These are phyloP conservation scores for Argyrosomus japonicus DNA, from an alignment of 2,113 vertebrate species.

Conservation along the genomic window DNA sequence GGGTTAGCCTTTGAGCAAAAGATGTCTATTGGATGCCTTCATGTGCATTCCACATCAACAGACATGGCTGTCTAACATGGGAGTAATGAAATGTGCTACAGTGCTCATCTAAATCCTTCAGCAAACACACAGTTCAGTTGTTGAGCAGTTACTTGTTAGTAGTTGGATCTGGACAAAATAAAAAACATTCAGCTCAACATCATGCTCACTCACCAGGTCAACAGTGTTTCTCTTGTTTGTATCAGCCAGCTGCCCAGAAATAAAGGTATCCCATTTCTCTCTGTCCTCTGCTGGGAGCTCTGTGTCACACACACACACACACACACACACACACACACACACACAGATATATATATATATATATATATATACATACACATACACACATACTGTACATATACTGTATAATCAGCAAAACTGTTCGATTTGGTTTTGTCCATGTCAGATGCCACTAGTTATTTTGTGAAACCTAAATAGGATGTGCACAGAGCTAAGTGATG, in stretches of 20 bases:
- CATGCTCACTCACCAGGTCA: constrained; percentile 90
- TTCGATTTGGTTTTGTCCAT: neutral
- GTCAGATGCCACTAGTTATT: neutral
- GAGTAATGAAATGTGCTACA: too few species aligned
- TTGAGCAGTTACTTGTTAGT: too few species aligned
- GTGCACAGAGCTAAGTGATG: neutral
- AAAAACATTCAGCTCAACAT: too few species aligned
- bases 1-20: too few species aligned
- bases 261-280: constrained; percentile 96
- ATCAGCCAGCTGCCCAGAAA: constrained; percentile 92
- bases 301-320: constrained; percentile 69
- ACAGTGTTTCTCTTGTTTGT: constrained; percentile 99
- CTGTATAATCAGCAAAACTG: neutral
- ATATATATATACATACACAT: too few species aligned
- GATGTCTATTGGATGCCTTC: too few species aligned
- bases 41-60: too few species aligned
- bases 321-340: neutral
- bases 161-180: too few species aligned
- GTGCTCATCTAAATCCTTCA: too few species aligned
- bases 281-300: constrained; percentile 91
- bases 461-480: neutral
- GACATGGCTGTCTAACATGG: too few species aligned
- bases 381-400: constrained; percentile 13
- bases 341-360: neutral
- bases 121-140: too few species aligned